Conservation (phyloP, 2,797 vertebrate species). For the Numenius phaeopus region DNA sequence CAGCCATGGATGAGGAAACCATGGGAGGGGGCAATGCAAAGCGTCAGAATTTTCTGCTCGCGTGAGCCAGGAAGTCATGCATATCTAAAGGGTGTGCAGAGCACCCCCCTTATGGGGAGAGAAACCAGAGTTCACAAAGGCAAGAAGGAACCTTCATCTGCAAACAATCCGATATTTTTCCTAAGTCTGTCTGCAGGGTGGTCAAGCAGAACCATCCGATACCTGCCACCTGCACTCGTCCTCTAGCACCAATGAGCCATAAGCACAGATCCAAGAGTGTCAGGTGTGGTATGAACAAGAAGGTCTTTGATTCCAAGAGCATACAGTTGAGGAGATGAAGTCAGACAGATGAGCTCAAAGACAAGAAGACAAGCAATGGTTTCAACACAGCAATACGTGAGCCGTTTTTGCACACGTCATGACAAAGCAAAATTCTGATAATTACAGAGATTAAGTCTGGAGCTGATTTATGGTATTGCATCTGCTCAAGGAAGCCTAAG, state of each 20-base stretch:
- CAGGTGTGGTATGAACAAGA: neutral
- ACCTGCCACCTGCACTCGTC: neutral
- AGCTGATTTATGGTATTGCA: neutral
- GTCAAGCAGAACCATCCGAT: neutral
- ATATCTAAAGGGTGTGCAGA: neutral
- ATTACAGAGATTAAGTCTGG: neutral
- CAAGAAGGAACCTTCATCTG: neutral
- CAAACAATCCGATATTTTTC: neutral
- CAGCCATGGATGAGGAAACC: neutral
- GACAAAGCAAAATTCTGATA: neutral
- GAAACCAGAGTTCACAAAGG: neutral
- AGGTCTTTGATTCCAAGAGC: neutral
- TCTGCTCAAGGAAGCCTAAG: neutral
- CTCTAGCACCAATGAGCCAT: neutral
- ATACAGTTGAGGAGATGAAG: neutral
- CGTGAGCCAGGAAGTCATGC: neutral
- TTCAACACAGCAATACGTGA: neutral
- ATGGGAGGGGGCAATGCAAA: neutral
- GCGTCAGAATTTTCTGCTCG: neutral
- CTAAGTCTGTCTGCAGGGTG: neutral
- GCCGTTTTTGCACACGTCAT: neutral
- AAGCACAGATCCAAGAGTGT: neutral
- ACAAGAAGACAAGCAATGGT: neutral
- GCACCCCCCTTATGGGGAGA: neutral
- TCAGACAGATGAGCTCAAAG: neutral